phyloP scores from a whole-genome alignment of 2,888 invertebrate species.

The Cremastobaeus sp. region DNA sequence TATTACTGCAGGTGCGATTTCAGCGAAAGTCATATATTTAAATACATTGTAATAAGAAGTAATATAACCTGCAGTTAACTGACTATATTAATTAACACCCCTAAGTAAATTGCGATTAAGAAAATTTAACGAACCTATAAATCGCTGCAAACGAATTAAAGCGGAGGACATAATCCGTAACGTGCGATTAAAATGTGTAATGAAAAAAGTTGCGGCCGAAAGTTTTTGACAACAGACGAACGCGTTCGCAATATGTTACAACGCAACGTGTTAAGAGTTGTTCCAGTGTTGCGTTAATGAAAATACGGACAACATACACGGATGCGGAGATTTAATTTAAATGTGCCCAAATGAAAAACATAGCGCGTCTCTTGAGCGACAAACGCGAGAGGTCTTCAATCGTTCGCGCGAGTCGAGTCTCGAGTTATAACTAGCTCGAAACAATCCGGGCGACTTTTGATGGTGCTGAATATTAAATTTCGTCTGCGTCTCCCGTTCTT shows the following conservation, averaged over 20 bases:
- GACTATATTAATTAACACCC: constrained; percentile 19
- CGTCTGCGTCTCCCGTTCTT: constrained; percentile 73
- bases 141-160: neutral
- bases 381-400: constrained; percentile 47
- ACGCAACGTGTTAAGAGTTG: constrained; percentile 20
- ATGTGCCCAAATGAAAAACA: constrained; percentile 43
- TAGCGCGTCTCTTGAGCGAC: constrained; percentile 28
- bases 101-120: constrained; percentile 8
- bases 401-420: constrained; percentile 52
- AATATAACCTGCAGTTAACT: constrained; percentile 15
- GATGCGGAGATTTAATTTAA: constrained; percentile 35
- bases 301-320: constrained; percentile 12
- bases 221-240: too few species aligned
- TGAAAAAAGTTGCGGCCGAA: too few species aligned
- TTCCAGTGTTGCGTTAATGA: constrained; percentile 16
- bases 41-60: constrained; percentile 30
- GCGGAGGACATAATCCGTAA: too few species aligned
- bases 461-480: constrained; percentile 77
- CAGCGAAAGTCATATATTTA: constrained; percentile 26
- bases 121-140: neutral
- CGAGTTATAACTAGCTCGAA: constrained; percentile 72
- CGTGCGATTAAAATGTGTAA: too few species aligned
- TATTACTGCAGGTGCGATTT: constrained; percentile 42
- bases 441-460: constrained; percentile 77
- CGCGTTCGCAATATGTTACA: too few species aligned